Evolutionary conservation across 2,797 vertebrate genomes (phyloP), one percentile per base, ranked within the genome.

Genomic region (Peromyscus aztecus): DNA sequence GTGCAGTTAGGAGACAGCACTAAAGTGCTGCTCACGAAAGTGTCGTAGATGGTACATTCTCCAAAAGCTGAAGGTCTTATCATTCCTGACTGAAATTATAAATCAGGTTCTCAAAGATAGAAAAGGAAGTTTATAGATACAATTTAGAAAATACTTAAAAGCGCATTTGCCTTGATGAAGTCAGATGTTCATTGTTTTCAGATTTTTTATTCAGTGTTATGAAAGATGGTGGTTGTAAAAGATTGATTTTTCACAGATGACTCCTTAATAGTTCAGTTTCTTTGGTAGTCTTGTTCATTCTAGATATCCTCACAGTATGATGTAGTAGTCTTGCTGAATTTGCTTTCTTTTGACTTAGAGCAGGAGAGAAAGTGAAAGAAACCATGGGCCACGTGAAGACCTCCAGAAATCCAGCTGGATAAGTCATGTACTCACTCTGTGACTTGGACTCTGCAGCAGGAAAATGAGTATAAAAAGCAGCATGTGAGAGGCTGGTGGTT

Each of bases 241-340:
- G 52, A 73, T 29, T 90, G 46, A 89, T 92, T 92, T 92, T 76
- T 78, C 91, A 89, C 80, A 93, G 49, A 69, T 92, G 63, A 97
- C 75, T 94, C 57, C 89, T 94, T 95, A 92, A 31, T 14, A 8
- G 2, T 94, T 97, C 31, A 46, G 4, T 90, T 94, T 91, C 59
- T 43, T 89, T 8, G 55, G 23, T 2, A 92, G 29, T 34, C 34
- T 82, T 49, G 1, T 73, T 87, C 40, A 49, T 23, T 82, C 8
- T 46, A 37, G 23, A 46, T 29, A 89, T 75, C 37, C 67, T 65
- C 14, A 19, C 69, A 43, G 14, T 69, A 7, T 46, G 34, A 31
- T 84, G 34, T 7, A 40, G 46, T 3, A 8, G 55, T 91, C 37
- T 57, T 86, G 49, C 29, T 77, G 2, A 12, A 21, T 8, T 80